Conservation (phyloP, 1,140 invertebrate species). For the Adelges cooleyi region DNA sequence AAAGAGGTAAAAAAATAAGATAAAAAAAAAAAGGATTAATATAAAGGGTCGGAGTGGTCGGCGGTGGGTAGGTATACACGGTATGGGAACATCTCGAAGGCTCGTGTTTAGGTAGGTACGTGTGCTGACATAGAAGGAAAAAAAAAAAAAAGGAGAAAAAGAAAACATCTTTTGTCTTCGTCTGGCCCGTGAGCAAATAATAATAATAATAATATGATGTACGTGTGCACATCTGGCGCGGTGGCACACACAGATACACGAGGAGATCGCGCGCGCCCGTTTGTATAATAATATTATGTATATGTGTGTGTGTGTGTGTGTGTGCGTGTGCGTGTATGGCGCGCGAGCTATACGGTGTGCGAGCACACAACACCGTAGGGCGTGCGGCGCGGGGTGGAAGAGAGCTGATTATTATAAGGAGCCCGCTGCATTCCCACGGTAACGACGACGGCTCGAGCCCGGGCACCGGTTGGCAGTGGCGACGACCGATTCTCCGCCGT, state of each 20-base stretch:
- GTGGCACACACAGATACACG: background rate
- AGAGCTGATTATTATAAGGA: constrained; percentile 16
- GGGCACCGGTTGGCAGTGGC: constrained; percentile 13
- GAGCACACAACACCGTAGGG: background rate
- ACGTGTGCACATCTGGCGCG: constrained; percentile 8
- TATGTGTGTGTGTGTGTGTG: too few relatives aligned
- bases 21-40: too few relatives aligned
- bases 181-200: constrained; percentile 11
- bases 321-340: too few relatives aligned
- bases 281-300: constrained; percentile 21
- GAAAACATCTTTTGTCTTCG: constrained; percentile 25
- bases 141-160: background rate
- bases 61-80: too few relatives aligned
- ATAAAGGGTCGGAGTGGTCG: too few relatives aligned
- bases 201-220: background rate
- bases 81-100: background rate
- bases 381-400: background rate
- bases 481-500: background rate
- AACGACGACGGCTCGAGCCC: constrained; percentile 3
- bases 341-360: background rate
- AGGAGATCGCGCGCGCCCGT: too few relatives aligned
- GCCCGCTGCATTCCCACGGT: constrained; percentile 26
- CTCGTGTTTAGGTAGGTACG: background rate
- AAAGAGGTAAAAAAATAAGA: too few relatives aligned
- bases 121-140: background rate